Conservation (phyloP, 2,888 invertebrate species). For the Polietes domitor region DNA sequence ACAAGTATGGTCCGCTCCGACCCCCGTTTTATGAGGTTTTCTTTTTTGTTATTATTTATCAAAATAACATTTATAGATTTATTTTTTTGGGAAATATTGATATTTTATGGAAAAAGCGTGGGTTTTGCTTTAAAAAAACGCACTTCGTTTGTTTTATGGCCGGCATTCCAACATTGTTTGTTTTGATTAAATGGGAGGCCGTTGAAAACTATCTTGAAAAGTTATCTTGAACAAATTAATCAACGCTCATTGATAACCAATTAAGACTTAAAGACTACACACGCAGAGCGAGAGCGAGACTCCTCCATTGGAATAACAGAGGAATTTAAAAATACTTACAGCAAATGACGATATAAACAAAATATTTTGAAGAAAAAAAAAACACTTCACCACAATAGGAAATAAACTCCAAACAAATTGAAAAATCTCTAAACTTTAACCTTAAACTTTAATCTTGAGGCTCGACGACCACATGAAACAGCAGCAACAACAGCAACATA, state of each 20-base stretch:
- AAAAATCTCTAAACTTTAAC: conserved; percentile 45
- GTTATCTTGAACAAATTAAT: conserved; percentile 27
- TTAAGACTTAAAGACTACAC: conserved; percentile 9
- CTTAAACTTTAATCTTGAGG: conserved; percentile 27
- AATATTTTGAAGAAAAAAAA: conserved; percentile 7
- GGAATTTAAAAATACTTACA: neutral
- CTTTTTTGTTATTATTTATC: too few relatives aligned
- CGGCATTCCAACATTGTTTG: too few relatives aligned
- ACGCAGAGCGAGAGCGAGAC: too few relatives aligned
- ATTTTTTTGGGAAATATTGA: neutral
- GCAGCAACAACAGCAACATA: neutral
- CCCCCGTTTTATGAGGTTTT: neutral
- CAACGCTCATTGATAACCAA: conserved; percentile 2
- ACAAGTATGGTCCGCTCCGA: neutral
- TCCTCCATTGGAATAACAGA: too few relatives aligned
- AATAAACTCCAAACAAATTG: conserved; percentile 27
- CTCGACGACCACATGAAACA: neutral
- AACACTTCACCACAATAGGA: neutral
- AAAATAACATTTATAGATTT: neutral
- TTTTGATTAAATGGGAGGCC: neutral
- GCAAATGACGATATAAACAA: neutral
- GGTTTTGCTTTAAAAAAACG: neutral
- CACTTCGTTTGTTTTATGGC: neutral
- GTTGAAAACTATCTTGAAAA: neutral
- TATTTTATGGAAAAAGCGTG: neutral